Evolutionary conservation across 2,888 invertebrate species (phyloP).

Genomic region (Conchocele bisecta): DNA sequence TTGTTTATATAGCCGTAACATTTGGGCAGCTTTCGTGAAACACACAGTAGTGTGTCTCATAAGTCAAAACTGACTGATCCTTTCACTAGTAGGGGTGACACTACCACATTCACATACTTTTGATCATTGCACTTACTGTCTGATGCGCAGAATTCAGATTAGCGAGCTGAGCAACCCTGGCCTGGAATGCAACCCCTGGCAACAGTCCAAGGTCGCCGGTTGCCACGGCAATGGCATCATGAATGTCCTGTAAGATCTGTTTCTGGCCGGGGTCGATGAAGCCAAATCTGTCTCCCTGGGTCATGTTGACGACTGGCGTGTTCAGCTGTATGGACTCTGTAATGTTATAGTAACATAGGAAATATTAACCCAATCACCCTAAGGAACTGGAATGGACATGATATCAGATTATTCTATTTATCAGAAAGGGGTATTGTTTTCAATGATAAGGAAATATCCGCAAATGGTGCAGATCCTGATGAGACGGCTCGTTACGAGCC

Average conservation of each 20-base stretch:
- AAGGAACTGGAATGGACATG: too few relatives aligned
- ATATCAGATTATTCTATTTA: too few relatives aligned
- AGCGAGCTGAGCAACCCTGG: conserved; percentile 78
- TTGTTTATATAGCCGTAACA: too few relatives aligned
- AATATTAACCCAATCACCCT: too few relatives aligned
- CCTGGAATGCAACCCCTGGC: conserved; percentile 80
- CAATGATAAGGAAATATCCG: too few relatives aligned
- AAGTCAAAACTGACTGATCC: too few relatives aligned
- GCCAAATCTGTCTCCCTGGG: conserved; percentile 62
- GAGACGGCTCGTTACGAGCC: too few relatives aligned
- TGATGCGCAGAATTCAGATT: conserved; percentile 79
- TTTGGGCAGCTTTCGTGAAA: too few relatives aligned
- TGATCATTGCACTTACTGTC: conserved; percentile 69
- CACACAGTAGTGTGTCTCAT: too few relatives aligned
- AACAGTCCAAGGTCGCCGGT: conserved; percentile 78
- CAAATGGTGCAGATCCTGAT: too few relatives aligned
- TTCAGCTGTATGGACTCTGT: conserved; percentile 75
- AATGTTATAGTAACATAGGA: too few relatives aligned
- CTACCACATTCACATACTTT: neutral
- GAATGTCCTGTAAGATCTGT: conserved; percentile 75
- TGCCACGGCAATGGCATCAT: conserved; percentile 80
- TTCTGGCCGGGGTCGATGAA: conserved; percentile 63
- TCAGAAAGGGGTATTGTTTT: too few relatives aligned
- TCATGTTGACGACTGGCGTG: conserved; percentile 75
- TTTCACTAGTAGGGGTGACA: neutral